Evolutionary conservation across 1,140 invertebrate genomes (phyloP).

Genomic region (Formica selysi): DNA sequence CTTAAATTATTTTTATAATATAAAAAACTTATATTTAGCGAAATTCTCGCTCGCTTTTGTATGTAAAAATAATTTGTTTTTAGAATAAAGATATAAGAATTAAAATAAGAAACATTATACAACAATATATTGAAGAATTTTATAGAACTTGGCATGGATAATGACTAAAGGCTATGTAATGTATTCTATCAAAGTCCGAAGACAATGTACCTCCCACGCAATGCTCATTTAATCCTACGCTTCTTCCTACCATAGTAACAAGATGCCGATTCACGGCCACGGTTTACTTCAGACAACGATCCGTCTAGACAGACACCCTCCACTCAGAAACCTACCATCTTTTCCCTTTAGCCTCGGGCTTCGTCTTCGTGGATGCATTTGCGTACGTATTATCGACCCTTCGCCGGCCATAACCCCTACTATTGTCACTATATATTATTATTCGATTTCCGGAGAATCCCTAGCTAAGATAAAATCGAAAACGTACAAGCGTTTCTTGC

Average conservation of each 20-base stretch:
- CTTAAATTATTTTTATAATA: not conserved
- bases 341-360: conserved; percentile 52
- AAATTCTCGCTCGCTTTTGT: not conserved
- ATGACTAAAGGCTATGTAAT: conserved; percentile 7
- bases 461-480: not conserved
- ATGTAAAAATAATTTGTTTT: not conserved
- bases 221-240: conserved; percentile 38
- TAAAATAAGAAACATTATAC: not conserved
- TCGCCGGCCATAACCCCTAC: not conserved
- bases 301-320: conserved; percentile 74
- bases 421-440: conserved; percentile 40
- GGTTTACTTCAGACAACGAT: conserved; percentile 66
- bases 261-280: conserved; percentile 64
- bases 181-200: conserved; percentile 11
- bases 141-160: conserved; percentile 9
- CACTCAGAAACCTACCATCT: conserved; percentile 65
- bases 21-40: not conserved
- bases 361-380: conserved; percentile 45
- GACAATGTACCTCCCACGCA: conserved; percentile 28
- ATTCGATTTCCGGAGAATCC: conserved; percentile 28
- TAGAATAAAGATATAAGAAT: not conserved
- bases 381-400: conserved; percentile 24
- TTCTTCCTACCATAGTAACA: conserved; percentile 46
- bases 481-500: not conserved
- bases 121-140: not conserved